These are phyloP conservation scores for Calypte anna DNA, from an alignment of 2,113 vertebrate genomes.

Conservation along the genomic window DNA sequence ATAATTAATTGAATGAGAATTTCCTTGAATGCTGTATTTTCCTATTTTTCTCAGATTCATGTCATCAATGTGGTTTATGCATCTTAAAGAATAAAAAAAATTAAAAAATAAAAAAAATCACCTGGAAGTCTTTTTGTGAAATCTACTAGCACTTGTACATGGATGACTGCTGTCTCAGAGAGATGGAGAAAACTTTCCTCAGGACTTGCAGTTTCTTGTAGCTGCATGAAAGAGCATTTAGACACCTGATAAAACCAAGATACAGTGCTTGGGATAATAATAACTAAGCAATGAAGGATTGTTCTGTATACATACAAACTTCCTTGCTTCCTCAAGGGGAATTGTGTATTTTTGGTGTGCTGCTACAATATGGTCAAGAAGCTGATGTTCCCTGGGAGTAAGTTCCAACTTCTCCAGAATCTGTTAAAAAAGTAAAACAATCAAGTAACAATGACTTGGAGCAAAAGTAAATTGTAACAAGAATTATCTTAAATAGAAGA, in stretches of 20 bases:
- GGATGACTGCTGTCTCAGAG: slow-evolving; percentile 76
- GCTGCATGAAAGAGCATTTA: slow-evolving; percentile 65
- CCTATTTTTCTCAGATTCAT: not conserved
- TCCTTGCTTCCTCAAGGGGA: slow-evolving; percentile 77
- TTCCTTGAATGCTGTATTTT: not conserved
- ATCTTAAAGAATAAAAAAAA: not conserved
- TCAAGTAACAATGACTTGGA: not conserved
- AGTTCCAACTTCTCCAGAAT: slow-evolving; percentile 74
- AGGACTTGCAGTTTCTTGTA: slow-evolving; percentile 81
- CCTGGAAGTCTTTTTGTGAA: slow-evolving; percentile 88
- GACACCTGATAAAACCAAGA: not conserved
- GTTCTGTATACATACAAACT: slow-evolving; percentile 79
- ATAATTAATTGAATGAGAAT: not conserved
- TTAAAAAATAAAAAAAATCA: slow-evolving; percentile 24
- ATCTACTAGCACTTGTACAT: slow-evolving; percentile 82
- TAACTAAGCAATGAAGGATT: not conserved
- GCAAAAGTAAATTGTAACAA: not conserved
- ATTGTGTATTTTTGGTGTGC: slow-evolving; percentile 85
- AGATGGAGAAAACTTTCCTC: slow-evolving; percentile 79
- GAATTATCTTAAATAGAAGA: slow-evolving; percentile 1
- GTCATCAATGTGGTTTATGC: not conserved
- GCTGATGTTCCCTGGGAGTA: slow-evolving; percentile 82
- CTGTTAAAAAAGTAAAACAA: slow-evolving; percentile 20
- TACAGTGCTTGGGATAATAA: not conserved
- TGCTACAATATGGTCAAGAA: slow-evolving; percentile 87